Evolutionary conservation across 2,888 invertebrate species (phyloP).

Genomic region (Himalopsyche anomala): DNA sequence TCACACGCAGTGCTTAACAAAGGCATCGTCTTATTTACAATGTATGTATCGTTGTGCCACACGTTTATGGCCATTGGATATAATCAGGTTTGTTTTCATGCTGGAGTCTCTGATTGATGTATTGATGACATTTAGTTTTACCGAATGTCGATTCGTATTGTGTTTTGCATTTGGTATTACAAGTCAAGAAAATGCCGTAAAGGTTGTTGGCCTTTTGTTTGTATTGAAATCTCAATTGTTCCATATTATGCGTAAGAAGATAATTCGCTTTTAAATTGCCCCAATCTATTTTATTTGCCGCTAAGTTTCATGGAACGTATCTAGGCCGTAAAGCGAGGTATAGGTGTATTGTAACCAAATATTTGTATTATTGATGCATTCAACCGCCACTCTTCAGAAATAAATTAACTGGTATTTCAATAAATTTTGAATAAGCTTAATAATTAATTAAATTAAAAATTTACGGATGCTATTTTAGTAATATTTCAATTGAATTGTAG

Average conservation of each 20-base stretch:
- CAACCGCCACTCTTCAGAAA: too few relatives aligned
- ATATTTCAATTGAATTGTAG: too few relatives aligned
- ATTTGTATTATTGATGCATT: too few relatives aligned
- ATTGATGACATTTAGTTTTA: slow-evolving; percentile 46
- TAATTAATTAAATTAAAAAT: too few relatives aligned
- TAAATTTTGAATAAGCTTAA: too few relatives aligned
- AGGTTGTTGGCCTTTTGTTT: neutral
- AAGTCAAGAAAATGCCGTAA: neutral
- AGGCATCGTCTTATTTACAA: neutral
- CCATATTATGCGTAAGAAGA: neutral
- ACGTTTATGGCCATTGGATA: neutral
- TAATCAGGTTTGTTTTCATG: slow-evolving; percentile 3
- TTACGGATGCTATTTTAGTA: too few relatives aligned
- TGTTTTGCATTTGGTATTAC: slow-evolving; percentile 34
- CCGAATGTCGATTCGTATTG: slow-evolving; percentile 31
- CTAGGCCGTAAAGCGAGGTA: too few relatives aligned
- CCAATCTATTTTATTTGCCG: too few relatives aligned
- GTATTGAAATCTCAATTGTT: neutral
- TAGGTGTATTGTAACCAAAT: too few relatives aligned
- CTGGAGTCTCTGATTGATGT: slow-evolving; percentile 55
- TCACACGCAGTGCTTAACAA: neutral
- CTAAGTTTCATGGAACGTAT: too few relatives aligned
- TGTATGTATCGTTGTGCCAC: neutral
- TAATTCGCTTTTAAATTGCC: too few relatives aligned
- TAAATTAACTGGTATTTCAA: too few relatives aligned